phyloP scores from a whole-genome alignment of 2,113 vertebrate species.

The Ceyx cyanopectus region DNA sequence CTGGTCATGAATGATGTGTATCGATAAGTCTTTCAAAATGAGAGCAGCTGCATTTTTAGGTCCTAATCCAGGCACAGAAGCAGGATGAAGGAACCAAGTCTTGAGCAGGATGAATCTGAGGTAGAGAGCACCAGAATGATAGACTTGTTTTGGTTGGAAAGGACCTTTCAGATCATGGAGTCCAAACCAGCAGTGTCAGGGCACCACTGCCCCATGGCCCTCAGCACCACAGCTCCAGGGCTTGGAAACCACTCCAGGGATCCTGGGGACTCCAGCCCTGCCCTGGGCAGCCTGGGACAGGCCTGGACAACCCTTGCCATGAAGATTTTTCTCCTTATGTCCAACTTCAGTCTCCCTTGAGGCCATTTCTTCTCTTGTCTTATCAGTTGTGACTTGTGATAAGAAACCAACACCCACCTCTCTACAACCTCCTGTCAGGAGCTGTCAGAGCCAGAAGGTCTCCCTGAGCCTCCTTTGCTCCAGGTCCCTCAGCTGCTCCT shows the following conservation, averaged over 20 bases:
- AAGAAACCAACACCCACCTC: background rate
- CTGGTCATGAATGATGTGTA: background rate
- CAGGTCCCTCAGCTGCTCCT: no score
- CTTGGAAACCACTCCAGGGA: background rate
- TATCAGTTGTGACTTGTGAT: background rate
- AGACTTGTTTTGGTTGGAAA: background rate
- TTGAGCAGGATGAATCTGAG: rapidly evolving
- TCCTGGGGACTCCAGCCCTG: background rate
- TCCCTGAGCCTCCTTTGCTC: no score
- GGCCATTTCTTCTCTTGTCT: background rate
- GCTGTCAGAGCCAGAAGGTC: no score
- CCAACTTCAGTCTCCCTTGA: background rate
- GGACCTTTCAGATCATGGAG: background rate
- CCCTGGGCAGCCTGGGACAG: background rate
- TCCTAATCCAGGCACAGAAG: background rate
- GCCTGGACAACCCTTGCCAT: no score
- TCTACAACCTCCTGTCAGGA: no score
- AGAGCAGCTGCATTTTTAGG: background rate
- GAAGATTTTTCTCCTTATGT: background rate
- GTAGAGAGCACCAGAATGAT: background rate
- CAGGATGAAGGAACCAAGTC: background rate
- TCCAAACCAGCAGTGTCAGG: background rate
- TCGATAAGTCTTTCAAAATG: background rate
- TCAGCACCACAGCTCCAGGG: background rate
- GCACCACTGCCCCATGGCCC: background rate